phyloP scores from a whole-genome alignment of 2,113 vertebrate genomes.

The Platysternon megacephalum region DNA sequence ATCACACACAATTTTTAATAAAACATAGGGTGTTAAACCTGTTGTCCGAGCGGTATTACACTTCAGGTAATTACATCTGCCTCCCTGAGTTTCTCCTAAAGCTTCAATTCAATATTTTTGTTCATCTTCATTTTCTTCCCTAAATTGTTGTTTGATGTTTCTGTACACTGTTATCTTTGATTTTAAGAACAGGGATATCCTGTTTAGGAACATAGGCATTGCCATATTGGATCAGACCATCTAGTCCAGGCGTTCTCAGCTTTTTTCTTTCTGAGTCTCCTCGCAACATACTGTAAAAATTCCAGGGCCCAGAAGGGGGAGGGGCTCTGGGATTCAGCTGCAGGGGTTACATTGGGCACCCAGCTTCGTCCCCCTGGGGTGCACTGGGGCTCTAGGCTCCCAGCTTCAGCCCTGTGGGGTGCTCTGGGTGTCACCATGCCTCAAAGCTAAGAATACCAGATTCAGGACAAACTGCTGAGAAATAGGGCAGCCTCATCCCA shows the following conservation, averaged over 20 bases:
- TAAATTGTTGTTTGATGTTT: neutral
- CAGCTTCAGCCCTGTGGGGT: too few relatives aligned
- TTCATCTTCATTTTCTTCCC: neutral
- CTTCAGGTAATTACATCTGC: neutral
- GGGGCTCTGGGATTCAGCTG: too few relatives aligned
- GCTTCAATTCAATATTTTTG: neutral
- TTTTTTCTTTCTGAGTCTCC: too few relatives aligned
- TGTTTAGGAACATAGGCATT: neutral
- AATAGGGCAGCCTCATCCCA: too few relatives aligned
- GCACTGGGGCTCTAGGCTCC: neutral
- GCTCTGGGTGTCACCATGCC: too few relatives aligned
- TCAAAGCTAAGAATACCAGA: too few relatives aligned
- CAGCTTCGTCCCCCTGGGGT: neutral
- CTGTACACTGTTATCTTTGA: neutral
- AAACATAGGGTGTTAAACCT: neutral
- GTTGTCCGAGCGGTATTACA: neutral
- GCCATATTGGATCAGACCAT: neutral
- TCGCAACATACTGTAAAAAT: too few relatives aligned
- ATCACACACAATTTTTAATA: neutral
- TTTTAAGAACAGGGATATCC: neutral
- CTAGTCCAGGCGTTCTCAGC: neutral
- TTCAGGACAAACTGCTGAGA: too few relatives aligned
- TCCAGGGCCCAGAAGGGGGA: too few relatives aligned
- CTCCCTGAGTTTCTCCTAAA: neutral
- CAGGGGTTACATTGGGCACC: too few relatives aligned